Percentiles rank a stretch among this genome's conserved stretches.
phyloP scores from a whole-genome alignment of 2,113 vertebrate species.

The Epinephelus cyanopodus region DNA sequence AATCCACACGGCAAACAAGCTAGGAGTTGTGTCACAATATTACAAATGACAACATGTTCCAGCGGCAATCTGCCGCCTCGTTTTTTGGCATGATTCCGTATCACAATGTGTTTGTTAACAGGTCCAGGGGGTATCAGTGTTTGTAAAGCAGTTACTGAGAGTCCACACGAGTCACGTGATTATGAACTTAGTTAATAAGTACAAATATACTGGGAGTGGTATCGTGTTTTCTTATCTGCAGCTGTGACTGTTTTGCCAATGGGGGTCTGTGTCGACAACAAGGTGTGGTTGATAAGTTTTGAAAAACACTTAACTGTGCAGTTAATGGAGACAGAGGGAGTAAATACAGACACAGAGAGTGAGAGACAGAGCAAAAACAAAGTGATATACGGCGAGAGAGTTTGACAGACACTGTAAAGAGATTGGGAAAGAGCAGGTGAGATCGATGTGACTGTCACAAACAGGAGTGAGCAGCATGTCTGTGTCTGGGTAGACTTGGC shows the following conservation, averaged over 20 bases:
- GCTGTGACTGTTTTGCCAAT: conserved; percentile 35
- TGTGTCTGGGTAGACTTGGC: conserved; percentile 77
- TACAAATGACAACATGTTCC: background rate
- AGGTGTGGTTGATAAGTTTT: conserved; percentile 55
- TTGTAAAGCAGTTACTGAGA: conserved; percentile 34
- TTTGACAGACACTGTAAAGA: background rate
- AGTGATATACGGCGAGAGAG: background rate
- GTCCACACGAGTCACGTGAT: conserved; percentile 25
- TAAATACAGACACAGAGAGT: background rate
- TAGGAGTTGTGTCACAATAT: background rate
- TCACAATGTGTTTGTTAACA: conserved; percentile 13
- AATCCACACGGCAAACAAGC: conserved; percentile 2
- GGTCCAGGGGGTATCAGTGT: conserved; percentile 22
- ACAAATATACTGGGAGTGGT: conserved; percentile 18
- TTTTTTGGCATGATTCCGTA: background rate
- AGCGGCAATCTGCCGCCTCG: background rate
- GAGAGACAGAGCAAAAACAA: background rate
- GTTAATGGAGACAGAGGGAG: background rate
- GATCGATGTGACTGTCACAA: conserved; percentile 30
- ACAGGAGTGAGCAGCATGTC: conserved; percentile 45
- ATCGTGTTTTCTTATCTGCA: conserved; percentile 38
- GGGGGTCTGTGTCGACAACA: conserved; percentile 32
- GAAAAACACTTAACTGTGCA: background rate
- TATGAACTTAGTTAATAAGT: conserved; percentile 53
- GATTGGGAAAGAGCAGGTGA: conserved; percentile 56